Conservation (phyloP, 2,797 vertebrate genomes). For the Danio aesculapii region DNA sequence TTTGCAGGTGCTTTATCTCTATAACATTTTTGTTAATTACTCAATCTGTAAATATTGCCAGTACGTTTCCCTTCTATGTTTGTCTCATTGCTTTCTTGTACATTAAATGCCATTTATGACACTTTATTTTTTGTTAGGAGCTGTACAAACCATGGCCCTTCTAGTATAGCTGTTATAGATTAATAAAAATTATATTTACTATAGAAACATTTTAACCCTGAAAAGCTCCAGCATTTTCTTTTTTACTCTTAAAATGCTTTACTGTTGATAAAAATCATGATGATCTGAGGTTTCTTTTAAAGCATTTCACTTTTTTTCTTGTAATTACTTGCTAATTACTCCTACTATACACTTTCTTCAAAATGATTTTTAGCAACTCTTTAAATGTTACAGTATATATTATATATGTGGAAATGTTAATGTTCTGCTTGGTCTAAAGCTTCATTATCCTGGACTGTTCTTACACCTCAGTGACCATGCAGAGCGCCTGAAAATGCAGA, state of each 20-base stretch:
- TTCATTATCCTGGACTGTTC: neutral
- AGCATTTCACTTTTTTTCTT: too few species aligned
- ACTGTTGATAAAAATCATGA: too few species aligned
- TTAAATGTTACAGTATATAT: too few species aligned
- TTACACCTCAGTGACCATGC: neutral
- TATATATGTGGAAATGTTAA: neutral
- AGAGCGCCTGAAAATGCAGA: neutral
- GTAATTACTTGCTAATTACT: neutral
- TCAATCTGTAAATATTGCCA: too few species aligned
- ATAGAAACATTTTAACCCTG: too few species aligned
- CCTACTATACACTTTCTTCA: neutral
- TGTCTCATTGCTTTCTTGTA: neutral
- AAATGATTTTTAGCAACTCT: neutral
- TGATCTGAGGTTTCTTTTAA: too few species aligned
- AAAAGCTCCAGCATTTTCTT: too few species aligned
- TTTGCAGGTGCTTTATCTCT: too few species aligned
- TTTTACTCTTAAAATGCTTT: too few species aligned
- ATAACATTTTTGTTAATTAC: too few species aligned
- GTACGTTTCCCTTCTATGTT: neutral
- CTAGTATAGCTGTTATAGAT: neutral
- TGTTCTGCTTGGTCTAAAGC: neutral
- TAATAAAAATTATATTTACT: neutral
- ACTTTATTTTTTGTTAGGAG: neutral
- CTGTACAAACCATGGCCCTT: neutral
- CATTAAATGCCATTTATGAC: neutral